Evolutionary conservation across 30 jellyfish, hydroid and myxozoan genomes (phyloP).

Genomic region (Aurelia coerulea): DNA sequence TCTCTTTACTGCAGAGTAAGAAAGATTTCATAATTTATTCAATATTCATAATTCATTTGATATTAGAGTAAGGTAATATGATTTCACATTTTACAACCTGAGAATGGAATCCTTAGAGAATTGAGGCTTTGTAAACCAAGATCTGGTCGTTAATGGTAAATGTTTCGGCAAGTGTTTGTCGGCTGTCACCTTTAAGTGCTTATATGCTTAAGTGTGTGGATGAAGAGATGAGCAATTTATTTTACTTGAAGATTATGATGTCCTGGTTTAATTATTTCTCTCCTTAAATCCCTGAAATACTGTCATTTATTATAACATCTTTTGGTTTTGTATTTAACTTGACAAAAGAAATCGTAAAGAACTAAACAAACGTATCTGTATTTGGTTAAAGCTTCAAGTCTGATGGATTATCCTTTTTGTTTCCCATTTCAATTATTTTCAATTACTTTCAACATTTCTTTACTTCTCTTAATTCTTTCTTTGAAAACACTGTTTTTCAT

Average conservation of each 20-base stretch:
- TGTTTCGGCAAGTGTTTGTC: constrained; percentile 76
- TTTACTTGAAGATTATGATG: constrained; percentile 50
- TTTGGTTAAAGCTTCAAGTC: constrained; percentile 63
- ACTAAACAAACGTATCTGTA: constrained; percentile 42
- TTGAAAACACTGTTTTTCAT: constrained; percentile 48
- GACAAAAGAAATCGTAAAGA: constrained; percentile 41
- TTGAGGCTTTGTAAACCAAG: neutral
- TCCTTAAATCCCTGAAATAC: constrained; percentile 70
- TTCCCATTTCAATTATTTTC: constrained; percentile 73
- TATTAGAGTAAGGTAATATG: too few species aligned
- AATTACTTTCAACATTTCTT: constrained; percentile 45
- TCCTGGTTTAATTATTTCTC: constrained; percentile 67
- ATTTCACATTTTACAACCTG: constrained; percentile 32
- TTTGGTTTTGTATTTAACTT: constrained; percentile 55
- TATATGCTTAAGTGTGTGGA: constrained; percentile 67
- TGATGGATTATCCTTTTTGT: constrained; percentile 74
- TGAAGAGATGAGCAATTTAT: constrained; percentile 64
- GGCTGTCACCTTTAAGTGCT: constrained; percentile 77
- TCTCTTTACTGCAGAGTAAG: too few species aligned
- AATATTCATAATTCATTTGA: too few species aligned
- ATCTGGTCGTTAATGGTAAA: too few species aligned
- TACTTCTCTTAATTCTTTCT: constrained; percentile 51
- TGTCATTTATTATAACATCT: constrained; percentile 75
- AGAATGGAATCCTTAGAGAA: constrained; percentile 30
- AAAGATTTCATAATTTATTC: too few species aligned